A percentile compares a stretch with the other conserved stretches of the same genome.
phyloP scores from a whole-genome alignment of 1,140 invertebrate genomes.

The Sesamia nonagrioides region DNA sequence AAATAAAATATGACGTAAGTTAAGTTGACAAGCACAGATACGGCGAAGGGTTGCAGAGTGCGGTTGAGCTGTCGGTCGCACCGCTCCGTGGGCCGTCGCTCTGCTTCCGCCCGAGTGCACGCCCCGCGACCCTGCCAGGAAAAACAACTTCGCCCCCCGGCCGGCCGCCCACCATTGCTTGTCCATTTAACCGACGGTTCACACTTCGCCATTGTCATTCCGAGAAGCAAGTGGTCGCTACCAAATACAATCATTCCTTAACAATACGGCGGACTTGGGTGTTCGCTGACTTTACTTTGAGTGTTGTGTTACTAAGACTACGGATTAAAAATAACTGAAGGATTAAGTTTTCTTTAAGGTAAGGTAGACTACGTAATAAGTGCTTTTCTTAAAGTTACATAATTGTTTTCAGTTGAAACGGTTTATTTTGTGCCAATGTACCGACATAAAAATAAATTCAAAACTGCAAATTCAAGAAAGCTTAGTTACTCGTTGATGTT shows the following conservation, averaged over 20 bases:
- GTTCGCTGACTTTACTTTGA: not conserved
- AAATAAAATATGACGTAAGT: slow-evolving; percentile 58
- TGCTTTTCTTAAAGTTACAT: not conserved
- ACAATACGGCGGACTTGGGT: not conserved
- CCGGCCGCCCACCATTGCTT: slow-evolving; percentile 55
- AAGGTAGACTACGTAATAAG: not conserved
- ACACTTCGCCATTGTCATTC: slow-evolving; percentile 29
- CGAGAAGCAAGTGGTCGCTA: slow-evolving; percentile 20
- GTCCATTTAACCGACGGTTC: slow-evolving; percentile 28
- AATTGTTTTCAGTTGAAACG: not conserved
- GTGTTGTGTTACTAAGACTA: slow-evolving; percentile 13
- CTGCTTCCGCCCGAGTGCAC: slow-evolving; percentile 57
- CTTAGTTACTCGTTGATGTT: no score
- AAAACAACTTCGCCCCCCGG: slow-evolving; percentile 55
- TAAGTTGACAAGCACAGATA: slow-evolving; percentile 54
- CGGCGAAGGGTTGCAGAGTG: slow-evolving; percentile 48
- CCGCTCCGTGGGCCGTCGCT: slow-evolving; percentile 55
- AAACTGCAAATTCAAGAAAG: no score
- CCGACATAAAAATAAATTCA: not conserved
- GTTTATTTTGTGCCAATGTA: not conserved
- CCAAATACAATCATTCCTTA: slow-evolving; percentile 20
- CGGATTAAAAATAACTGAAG: not conserved
- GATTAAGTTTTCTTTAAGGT: not conserved
- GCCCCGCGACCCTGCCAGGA: slow-evolving; percentile 40
- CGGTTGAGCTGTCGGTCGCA: slow-evolving; percentile 59